Conservation (phyloP, 2,113 vertebrate species). For the Phyllostomus hastatus region DNA sequence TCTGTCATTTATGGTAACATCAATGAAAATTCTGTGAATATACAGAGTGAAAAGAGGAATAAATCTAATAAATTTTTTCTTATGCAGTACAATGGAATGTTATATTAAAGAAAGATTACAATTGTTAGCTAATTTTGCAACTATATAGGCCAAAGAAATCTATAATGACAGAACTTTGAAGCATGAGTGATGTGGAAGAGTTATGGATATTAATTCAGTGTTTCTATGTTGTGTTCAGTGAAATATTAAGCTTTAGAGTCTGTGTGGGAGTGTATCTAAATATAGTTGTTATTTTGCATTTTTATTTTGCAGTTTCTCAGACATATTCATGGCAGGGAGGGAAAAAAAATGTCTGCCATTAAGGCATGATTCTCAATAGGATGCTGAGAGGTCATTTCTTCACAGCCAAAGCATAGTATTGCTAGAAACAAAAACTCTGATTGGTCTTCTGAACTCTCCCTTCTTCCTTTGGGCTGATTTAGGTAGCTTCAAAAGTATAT, state of each 20-base stretch:
- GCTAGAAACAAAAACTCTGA: background rate
- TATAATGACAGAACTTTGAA: slow-evolving; percentile 64
- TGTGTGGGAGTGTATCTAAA: slow-evolving; percentile 71
- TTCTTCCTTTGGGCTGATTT: background rate
- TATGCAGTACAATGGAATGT: slow-evolving; percentile 40
- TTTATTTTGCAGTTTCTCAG: slow-evolving; percentile 63
- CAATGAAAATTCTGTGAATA: slow-evolving; percentile 62
- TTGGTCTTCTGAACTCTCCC: background rate
- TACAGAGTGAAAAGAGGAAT: slow-evolving; percentile 46
- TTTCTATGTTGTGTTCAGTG: slow-evolving; percentile 65
- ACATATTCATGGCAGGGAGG: slow-evolving; percentile 42
- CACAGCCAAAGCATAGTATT: background rate
- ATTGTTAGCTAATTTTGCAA: slow-evolving; percentile 67
- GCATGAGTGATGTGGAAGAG: slow-evolving; percentile 69
- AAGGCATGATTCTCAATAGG: slow-evolving; percentile 16
- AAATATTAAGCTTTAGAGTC: slow-evolving; percentile 71
- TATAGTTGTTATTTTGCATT: slow-evolving; percentile 74
- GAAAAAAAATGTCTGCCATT: background rate
- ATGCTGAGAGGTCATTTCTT: slow-evolving; percentile 26
- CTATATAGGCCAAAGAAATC: slow-evolving; percentile 67
- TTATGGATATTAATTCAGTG: slow-evolving; percentile 75
- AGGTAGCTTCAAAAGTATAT: background rate
- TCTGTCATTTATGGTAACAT: slow-evolving; percentile 61
- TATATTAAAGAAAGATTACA: slow-evolving; percentile 62
- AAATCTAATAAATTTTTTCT: slow-evolving; percentile 56